Evolutionary conservation across 1,140 invertebrate species (phyloP), one percentile per base, ranked within the genome.

Genomic region (Dryas iulia): DNA sequence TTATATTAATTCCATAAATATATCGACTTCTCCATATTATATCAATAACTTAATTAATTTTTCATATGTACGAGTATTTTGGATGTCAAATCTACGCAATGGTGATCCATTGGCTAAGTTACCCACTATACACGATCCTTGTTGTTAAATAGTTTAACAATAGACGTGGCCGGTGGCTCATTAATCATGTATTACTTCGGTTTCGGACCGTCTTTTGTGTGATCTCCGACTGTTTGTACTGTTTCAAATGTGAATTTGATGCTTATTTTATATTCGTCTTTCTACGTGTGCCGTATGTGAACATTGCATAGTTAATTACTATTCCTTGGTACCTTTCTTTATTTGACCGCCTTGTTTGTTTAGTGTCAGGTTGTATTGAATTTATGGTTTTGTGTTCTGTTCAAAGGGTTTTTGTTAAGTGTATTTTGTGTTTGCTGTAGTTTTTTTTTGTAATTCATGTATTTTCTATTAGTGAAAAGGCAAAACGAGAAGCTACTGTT

Each of bases 101-200:
- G 35, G 14, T 47, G 39, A 47, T 28, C 26, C 26, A 28, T 47
- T 21, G 39, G 39, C 35, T 30, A 23, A 24, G 64, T 71, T 31
- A 65, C 23, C 61, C 25, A 60, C 52, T 24, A 65, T 75, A 39
- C 54, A 12, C 23, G 61, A 66, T 71, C 66, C 59, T 62, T 70
- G 74, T 74, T 74, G 76, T 80, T 81, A 86, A 86, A 80, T 86
- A 86, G 77, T 85, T 79, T 70, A 76, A 87, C 84, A 87, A 87
- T 84, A 82, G 76, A 77, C 77, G 78, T 79, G 82, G 81, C 72
- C 74, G 63, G 68, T 76, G 57, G 57, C 25, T 79, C 81, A 85
- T 87, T 81, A 87, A 84, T 81, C 71, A 82, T 87, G 74, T 70
- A 87, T 74, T 56, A 35, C 62, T 77, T 74, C 72, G 69, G 72